Percentiles rank a stretch among this genome's conserved stretches.
Evolutionary conservation across 2,888 invertebrate species (phyloP).

Genomic region (Polylopha cassiicola): DNA sequence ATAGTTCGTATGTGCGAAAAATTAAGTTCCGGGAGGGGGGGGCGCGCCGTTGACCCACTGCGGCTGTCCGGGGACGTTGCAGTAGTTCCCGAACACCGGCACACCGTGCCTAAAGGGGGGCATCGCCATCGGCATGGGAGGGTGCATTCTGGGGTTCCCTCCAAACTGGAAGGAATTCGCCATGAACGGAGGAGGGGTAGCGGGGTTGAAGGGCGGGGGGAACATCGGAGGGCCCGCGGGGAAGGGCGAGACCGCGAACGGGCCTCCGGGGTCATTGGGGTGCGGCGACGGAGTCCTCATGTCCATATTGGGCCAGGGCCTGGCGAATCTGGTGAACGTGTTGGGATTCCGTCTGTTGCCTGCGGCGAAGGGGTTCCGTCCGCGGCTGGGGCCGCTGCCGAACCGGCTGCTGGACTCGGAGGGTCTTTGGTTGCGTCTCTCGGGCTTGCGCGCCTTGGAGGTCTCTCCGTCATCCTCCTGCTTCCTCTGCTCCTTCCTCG

Average conservation of each 20-base stretch:
- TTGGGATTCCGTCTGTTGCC: conserved; percentile 45
- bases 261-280: conserved; percentile 29
- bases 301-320: conserved; percentile 42
- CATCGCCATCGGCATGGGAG: conserved; percentile 33
- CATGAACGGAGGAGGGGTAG: conserved; percentile 33
- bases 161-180: conserved; percentile 48
- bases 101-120: conserved; percentile 40
- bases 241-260: conserved; percentile 34
- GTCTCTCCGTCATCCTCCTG: conserved; percentile 49
- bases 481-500: conserved; percentile 47
- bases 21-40: conserved; percentile 65
- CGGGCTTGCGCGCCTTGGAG: conserved; percentile 40
- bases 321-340: conserved; percentile 36
- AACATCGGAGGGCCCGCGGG: conserved; percentile 42
- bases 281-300: conserved; percentile 47
- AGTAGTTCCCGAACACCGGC: conserved; percentile 48
- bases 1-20: conserved; percentile 32
- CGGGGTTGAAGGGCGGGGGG: conserved; percentile 40
- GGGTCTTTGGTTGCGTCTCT: conserved; percentile 61
- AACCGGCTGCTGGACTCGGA: conserved; percentile 64
- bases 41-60: conserved; percentile 58
- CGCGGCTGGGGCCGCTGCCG: conserved; percentile 56
- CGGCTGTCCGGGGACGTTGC: conserved; percentile 40
- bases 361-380: conserved; percentile 51
- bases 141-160: conserved; percentile 39